These are phyloP conservation scores for Maniola jurtina DNA, from an alignment of 1,140 invertebrate species.

Conservation along the genomic window DNA sequence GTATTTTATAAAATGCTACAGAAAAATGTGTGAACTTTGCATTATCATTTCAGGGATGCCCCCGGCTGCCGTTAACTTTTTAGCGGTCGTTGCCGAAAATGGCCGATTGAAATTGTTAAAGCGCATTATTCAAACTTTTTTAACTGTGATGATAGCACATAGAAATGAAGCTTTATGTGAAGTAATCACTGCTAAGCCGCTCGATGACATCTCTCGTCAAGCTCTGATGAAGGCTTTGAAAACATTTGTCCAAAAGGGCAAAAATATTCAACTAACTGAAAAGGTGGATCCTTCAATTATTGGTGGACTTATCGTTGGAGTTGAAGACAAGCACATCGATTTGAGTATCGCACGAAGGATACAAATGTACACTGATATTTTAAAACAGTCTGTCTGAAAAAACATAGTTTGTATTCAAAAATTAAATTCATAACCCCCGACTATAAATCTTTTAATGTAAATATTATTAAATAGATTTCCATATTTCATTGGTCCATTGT, in stretches of 20 bases:
- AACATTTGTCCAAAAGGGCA: conserved; percentile 52
- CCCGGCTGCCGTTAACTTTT: conserved; percentile 51
- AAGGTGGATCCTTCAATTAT: conserved; percentile 60
- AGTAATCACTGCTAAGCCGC: conserved; percentile 63
- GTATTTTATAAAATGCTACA: too few species aligned
- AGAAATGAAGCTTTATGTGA: conserved; percentile 65
- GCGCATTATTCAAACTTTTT: conserved; percentile 56
- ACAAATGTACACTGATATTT: conserved; percentile 60
- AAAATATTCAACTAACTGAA: conserved; percentile 60
- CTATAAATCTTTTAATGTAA: too few species aligned
- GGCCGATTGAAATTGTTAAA: conserved; percentile 51
- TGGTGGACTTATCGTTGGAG: conserved; percentile 60
- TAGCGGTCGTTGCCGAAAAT: conserved; percentile 62
- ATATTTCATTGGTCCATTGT: not conserved
- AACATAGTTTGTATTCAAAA: too few species aligned
- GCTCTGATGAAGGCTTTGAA: conserved; percentile 49
- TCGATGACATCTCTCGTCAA: conserved; percentile 43
- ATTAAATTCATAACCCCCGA: too few species aligned
- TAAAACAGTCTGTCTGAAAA: conserved; percentile 52
- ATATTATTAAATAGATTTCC: too few species aligned
- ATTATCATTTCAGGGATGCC: conserved; percentile 49
- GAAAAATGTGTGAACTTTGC: too few species aligned
- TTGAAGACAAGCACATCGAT: conserved; percentile 67
- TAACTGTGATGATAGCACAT: conserved; percentile 59
- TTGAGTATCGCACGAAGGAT: conserved; percentile 61